Evolutionary conservation across 2,113 vertebrate species (phyloP).

Genomic region (Tympanuchus pallidicinctus): DNA sequence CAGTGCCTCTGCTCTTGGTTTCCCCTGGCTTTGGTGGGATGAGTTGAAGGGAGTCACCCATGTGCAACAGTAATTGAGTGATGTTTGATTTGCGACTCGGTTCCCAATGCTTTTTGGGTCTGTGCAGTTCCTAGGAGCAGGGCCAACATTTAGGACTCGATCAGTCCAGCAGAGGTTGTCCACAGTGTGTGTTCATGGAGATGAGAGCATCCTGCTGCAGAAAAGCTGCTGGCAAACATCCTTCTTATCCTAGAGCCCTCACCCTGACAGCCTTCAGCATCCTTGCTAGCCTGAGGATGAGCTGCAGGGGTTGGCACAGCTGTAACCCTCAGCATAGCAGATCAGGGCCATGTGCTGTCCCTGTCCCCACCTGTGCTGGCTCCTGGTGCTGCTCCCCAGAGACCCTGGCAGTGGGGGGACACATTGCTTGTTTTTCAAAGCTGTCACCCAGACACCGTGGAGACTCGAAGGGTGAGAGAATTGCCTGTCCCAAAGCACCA

Average conservation of each 20-base stretch:
- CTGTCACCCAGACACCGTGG: background rate
- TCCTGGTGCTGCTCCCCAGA: background rate
- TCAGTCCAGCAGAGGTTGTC: background rate
- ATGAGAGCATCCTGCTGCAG: background rate
- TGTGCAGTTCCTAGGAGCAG: background rate
- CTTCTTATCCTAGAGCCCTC: background rate
- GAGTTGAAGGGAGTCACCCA: background rate
- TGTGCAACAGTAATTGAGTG: background rate
- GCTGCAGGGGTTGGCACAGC: background rate
- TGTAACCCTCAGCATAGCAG: background rate
- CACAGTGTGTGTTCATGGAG: fast-evolving
- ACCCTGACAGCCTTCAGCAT: background rate
- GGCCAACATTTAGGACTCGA: fast-evolving
- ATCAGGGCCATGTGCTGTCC: fast-evolving
- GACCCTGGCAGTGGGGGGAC: background rate
- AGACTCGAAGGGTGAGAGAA: background rate
- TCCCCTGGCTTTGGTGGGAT: background rate
- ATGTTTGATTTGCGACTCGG: background rate
- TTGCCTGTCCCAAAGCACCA: background rate
- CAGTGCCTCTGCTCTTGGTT: background rate
- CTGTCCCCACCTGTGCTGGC: background rate
- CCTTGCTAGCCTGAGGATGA: fast-evolving
- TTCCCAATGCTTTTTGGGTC: background rate
- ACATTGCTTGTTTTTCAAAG: background rate
- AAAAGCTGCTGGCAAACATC: fast-evolving